Percentiles rank a stretch among this genome's conserved stretches.
Conservation (phyloP, 2,888 invertebrate species). For the Rotaria sp. region DNA sequence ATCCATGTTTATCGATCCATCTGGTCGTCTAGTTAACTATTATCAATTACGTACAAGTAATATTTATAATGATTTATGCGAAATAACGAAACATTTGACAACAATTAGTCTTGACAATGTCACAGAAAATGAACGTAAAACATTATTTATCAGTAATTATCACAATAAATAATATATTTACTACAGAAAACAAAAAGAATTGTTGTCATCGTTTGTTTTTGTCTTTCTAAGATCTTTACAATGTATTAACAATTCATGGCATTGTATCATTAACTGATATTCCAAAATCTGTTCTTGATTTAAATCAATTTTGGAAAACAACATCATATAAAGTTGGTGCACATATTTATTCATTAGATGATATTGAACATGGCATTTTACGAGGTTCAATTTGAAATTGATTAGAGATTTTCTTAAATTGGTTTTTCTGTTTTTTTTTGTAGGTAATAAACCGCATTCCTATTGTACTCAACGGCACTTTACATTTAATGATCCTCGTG, state of each 20-base stretch:
- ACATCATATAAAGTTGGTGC: slow-evolving; percentile 53
- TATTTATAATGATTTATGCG: slow-evolving; percentile 9
- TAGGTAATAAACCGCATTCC: slow-evolving; percentile 54
- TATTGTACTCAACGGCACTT: slow-evolving; percentile 50
- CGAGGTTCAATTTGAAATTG: slow-evolving; percentile 46
- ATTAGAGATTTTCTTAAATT: not conserved
- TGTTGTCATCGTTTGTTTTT: not conserved
- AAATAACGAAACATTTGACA: not conserved
- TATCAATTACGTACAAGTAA: not conserved
- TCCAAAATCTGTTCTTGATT: slow-evolving; percentile 51
- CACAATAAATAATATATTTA: not conserved
- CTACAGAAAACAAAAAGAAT: not conserved
- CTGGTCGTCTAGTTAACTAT: not conserved
- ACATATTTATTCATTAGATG: slow-evolving; percentile 52
- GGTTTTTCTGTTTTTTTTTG: not conserved
- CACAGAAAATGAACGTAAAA: slow-evolving; percentile 23
- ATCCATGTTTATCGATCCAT: not conserved
- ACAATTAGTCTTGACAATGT: slow-evolving; percentile 18
- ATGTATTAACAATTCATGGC: slow-evolving; percentile 54
- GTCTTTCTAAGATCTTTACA: slow-evolving; percentile 48
- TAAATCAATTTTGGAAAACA: slow-evolving; percentile 54
- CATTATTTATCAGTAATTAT: slow-evolving; percentile 15
- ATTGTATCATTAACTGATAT: slow-evolving; percentile 45
- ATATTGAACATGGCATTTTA: slow-evolving; percentile 56
- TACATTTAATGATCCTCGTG: slow-evolving; percentile 48